A percentile compares a stretch with the other conserved stretches of the same genome.
These are phyloP conservation scores for Hemicordylus capensis DNA, from an alignment of 2,113 vertebrate species.

Conservation along the genomic window DNA sequence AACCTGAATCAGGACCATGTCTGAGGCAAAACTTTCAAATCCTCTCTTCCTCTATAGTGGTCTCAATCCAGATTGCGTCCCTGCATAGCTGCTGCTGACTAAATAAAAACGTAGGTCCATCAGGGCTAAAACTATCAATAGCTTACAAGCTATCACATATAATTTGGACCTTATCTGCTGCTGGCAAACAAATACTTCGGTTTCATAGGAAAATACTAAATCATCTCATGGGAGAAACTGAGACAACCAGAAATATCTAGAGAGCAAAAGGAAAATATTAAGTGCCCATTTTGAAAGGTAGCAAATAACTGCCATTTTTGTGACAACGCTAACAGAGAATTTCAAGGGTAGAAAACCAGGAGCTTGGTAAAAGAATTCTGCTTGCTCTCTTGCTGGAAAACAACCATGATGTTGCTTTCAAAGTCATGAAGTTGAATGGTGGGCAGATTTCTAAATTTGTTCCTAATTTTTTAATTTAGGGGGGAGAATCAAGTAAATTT, in stretches of 20 bases:
- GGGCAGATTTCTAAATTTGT: background rate
- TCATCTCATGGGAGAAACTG: background rate
- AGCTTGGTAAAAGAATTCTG: background rate
- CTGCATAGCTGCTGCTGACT: no score
- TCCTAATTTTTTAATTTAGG: no score
- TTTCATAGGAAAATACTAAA: background rate
- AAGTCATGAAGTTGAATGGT: background rate
- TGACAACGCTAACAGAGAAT: background rate
- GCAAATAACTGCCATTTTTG: background rate
- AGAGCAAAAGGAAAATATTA: background rate
- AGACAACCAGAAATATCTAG: background rate
- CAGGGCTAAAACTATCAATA: no score
- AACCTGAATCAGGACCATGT: no score
- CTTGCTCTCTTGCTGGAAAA: no score
- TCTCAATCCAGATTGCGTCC: no score
- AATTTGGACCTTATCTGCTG: background rate
- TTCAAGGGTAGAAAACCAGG: background rate
- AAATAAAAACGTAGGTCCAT: no score
- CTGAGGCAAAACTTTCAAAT: no score
- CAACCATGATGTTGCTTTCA: background rate
- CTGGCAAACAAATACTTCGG: background rate
- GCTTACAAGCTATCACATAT: background rate
- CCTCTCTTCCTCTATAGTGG: no score
- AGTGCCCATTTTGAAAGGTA: background rate
- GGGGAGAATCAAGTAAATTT: no score